phyloP scores from a whole-genome alignment of 2,797 vertebrate species.

The Natrix natrix region DNA sequence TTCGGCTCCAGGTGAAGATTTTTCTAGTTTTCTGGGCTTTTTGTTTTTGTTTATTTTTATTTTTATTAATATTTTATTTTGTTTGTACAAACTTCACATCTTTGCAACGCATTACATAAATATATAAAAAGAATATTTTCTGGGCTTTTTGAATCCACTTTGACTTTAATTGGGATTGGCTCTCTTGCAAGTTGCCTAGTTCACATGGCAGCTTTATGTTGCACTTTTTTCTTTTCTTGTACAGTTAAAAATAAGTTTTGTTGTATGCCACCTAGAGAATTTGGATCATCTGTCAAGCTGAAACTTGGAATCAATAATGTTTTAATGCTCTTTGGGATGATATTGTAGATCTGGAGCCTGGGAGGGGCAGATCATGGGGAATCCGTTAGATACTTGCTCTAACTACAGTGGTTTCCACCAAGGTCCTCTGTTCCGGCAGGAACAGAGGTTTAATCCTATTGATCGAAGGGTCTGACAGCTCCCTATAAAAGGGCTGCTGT shows the following conservation, averaged over 20 bases:
- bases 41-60: neutral
- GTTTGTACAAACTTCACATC: too few relatives aligned
- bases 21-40: neutral
- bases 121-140: neutral
- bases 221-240: neutral
- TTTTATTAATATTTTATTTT: too few relatives aligned
- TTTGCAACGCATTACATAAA: too few relatives aligned
- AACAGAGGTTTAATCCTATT: too few relatives aligned
- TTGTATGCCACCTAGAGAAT: neutral
- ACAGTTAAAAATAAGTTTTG: neutral
- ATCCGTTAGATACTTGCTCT: too few relatives aligned
- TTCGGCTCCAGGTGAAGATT: neutral
- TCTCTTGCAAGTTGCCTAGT: neutral
- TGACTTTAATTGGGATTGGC: neutral
- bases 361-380: too few relatives aligned
- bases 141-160: neutral
- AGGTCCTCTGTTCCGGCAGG: too few relatives aligned
- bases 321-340: neutral
- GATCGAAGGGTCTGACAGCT: too few relatives aligned
- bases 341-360: neutral
- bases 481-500: too few relatives aligned
- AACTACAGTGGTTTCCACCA: too few relatives aligned
- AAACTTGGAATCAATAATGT: neutral
- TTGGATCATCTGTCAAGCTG: neutral
- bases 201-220: rapidly evolving